phyloP scores from a whole-genome alignment of 2,888 invertebrate genomes.

The Coelinius sp. region DNA sequence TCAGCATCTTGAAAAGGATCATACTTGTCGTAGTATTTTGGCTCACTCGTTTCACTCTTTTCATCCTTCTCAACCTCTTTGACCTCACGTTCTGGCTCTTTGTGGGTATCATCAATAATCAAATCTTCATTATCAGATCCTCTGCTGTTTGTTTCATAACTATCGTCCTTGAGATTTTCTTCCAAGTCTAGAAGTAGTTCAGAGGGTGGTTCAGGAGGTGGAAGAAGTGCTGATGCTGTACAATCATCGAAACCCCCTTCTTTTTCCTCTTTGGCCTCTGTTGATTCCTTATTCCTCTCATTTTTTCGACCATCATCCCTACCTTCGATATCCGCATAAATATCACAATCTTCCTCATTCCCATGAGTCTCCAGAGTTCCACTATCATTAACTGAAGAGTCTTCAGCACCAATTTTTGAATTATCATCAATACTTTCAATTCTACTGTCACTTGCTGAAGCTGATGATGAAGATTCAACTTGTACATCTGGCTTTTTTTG shows the following conservation, averaged over 20 bases:
- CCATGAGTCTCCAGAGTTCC: not conserved
- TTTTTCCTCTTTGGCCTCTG: constrained; percentile 54
- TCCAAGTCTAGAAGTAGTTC: constrained; percentile 67
- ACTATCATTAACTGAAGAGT: not conserved
- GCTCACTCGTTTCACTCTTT: constrained; percentile 23
- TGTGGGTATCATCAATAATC: constrained; percentile 67
- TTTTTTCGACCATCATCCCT: constrained; percentile 48
- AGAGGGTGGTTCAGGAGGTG: constrained; percentile 71
- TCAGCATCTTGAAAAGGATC: constrained; percentile 59
- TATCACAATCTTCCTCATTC: constrained; percentile 73
- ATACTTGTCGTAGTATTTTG: constrained; percentile 58
- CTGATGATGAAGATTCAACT: constrained; percentile 36
- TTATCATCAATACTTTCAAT: not conserved
- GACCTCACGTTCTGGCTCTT: constrained; percentile 48
- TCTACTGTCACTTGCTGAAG: constrained; percentile 11
- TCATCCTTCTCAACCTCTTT: constrained; percentile 45
- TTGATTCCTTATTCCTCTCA: constrained; percentile 42
- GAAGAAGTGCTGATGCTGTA: constrained; percentile 59
- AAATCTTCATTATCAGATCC: constrained; percentile 66
- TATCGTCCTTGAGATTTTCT: constrained; percentile 64
- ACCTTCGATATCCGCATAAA: constrained; percentile 77
- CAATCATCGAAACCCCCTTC: not conserved
- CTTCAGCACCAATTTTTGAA: not conserved
- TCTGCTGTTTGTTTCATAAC: constrained; percentile 39
- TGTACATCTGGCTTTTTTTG: constrained; percentile 44